A percentile compares a stretch with the other conserved stretches of the same genome.
These are phyloP conservation scores for Chrysolina oricalcia DNA, from an alignment of 2,888 invertebrate species.

Conservation along the genomic window DNA sequence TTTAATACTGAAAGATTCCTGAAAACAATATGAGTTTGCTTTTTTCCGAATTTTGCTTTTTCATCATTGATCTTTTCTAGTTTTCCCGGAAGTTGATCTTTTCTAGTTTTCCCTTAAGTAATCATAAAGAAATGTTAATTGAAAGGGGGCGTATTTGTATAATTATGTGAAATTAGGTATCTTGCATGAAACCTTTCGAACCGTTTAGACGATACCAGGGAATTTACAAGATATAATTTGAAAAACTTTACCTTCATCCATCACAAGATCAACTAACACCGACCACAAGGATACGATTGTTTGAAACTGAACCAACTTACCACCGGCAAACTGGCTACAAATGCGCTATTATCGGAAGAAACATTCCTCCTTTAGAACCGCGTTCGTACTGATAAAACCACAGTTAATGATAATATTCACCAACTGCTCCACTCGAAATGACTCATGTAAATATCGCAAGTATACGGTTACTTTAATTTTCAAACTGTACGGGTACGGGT, in stretches of 20 bases:
- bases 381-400: conserved; percentile 43
- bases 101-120: too few species aligned
- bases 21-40: too few species aligned
- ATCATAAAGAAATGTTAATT: too few species aligned
- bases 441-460: conserved; percentile 41
- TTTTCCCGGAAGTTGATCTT: too few species aligned
- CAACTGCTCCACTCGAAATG: conserved; percentile 37
- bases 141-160: too few species aligned
- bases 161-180: too few species aligned
- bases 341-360: conserved; percentile 12
- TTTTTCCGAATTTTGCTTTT: too few species aligned
- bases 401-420: conserved; percentile 42
- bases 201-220: too few species aligned
- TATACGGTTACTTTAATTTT: conserved; percentile 42
- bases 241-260: conserved; percentile 11
- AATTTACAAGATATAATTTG: too few species aligned
- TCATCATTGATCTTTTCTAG: too few species aligned
- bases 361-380: conserved; percentile 24
- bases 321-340: conserved; percentile 8
- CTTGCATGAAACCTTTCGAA: too few species aligned
- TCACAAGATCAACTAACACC: background rate
- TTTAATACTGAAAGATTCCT: too few species aligned
- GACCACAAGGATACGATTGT: background rate
- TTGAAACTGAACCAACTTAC: conserved; percentile 12
- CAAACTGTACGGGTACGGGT: conserved; percentile 32